Conservation (phyloP, 2,888 invertebrate genomes). For the Stratiomys singularior region DNA sequence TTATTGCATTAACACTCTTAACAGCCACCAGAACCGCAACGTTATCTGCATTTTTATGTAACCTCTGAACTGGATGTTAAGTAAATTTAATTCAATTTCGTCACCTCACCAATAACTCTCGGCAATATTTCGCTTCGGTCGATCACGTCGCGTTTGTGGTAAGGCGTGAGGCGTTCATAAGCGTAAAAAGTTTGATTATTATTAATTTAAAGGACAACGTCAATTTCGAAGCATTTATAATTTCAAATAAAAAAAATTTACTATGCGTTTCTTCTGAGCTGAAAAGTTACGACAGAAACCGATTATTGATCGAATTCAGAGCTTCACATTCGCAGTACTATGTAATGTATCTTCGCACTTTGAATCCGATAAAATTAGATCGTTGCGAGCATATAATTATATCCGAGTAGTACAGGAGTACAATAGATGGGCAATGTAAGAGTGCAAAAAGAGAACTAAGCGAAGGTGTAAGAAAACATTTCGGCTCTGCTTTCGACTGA, state of each 20-base stretch:
- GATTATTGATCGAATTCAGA: slow-evolving; percentile 17
- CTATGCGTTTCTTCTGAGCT: too few relatives aligned
- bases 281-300: slow-evolving; percentile 24
- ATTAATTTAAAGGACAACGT: neutral
- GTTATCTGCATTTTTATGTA: slow-evolving; percentile 1
- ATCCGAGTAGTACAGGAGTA: neutral
- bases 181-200: too few relatives aligned
- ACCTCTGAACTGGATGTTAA: slow-evolving; percentile 14
- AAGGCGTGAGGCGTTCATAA: too few relatives aligned
- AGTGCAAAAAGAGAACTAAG: slow-evolving; percentile 34
- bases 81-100: neutral
- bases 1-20: slow-evolving; percentile 25
- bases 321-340: neutral
- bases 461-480: neutral
- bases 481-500: neutral
- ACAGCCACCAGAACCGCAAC: neutral
- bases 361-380: slow-evolving; percentile 21
- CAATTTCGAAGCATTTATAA: neutral
- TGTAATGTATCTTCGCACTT: slow-evolving; percentile 19
- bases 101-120: neutral
- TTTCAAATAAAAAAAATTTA: too few relatives aligned
- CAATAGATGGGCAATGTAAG: neutral
- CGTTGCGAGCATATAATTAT: slow-evolving; percentile 9
- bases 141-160: neutral
- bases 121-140: neutral